Base-by-base conservation (phyloP, 1,140 invertebrate genomes). In the Zaprionus vittiger region DNA sequence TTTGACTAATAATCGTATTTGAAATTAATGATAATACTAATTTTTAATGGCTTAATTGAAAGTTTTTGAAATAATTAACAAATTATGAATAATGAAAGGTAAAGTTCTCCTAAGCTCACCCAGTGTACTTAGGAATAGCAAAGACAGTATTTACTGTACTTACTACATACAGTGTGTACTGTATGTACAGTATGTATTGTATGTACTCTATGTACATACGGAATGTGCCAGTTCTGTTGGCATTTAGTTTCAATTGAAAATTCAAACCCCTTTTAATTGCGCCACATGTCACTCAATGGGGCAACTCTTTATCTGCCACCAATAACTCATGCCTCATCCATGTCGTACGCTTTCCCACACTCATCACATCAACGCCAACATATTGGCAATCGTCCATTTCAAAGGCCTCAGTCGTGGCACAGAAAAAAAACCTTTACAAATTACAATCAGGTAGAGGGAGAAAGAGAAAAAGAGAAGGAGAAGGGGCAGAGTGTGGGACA, bases 281-380 rank as follows among this genome's bases (percentile, higher is more conserved):
- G 37, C 14, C 69, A 76, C 69, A 66, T 72, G 69, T 72, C 73
- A 76, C 44, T 71, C 73, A 47, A 20, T 24, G 38, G 49, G 34
- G 41, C 56, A 54, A 61, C 37, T 60, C 49, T 62, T 62, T 59
- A 69, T 62, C 64, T 73, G 72, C 81, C 72, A 68, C 76, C 37
- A 83, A 81, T 81, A 75, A 69, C 64, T 67, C 77, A 76, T 76
- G 72, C 63, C 60, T 68, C 74, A 57, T 61, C 77, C 26, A 38
- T 26, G 66, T 81, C 41, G 2, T n/a, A 54, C 12, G 62, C 60
- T 84, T 84, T 85, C 83, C 83, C 82, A 85, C 82, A 85, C 80
- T 79, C 82, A 85, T 75, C 82, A 81, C 77, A 84, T 84, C 82
- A 85, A 84, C 70, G 82, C 82, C 79, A 84, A 84, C 82, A 85